Evolutionary conservation across 1,140 invertebrate genomes (phyloP).

Genomic region (Drosophila equinoxialis): DNA sequence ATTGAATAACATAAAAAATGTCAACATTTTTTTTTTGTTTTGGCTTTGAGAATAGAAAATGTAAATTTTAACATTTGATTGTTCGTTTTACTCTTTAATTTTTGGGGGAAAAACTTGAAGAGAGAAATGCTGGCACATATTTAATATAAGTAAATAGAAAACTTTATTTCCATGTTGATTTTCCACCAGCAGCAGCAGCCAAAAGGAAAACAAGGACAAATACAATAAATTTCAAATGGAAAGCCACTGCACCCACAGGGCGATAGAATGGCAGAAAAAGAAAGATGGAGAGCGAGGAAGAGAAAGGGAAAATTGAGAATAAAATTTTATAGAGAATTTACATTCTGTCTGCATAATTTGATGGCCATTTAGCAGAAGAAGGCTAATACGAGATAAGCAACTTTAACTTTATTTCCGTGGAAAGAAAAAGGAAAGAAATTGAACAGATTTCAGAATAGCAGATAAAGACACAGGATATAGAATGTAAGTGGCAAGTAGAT

Average conservation of each 20-base stretch:
- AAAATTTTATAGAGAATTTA: slow-evolving; percentile 66
- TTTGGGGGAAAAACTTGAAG: background rate
- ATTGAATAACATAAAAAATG: slow-evolving; percentile 61
- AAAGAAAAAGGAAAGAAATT: background rate
- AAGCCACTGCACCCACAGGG: background rate
- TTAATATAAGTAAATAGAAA: slow-evolving; percentile 65
- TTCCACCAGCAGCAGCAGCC: slow-evolving; percentile 51
- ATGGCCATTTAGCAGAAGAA: slow-evolving; percentile 54
- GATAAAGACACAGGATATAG: background rate
- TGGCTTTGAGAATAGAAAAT: background rate
- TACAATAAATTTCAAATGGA: slow-evolving; percentile 10
- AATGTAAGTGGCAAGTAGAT: background rate
- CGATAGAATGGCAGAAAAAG: background rate
- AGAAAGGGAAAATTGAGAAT: slow-evolving; percentile 24
- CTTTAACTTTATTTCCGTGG: background rate
- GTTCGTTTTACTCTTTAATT: slow-evolving; percentile 34
- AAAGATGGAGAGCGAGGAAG: background rate
- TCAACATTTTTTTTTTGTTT: background rate
- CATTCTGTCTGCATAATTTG: slow-evolving; percentile 68
- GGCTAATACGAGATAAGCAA: slow-evolving; percentile 39
- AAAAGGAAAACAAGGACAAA: slow-evolving; percentile 5
- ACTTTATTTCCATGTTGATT: slow-evolving; percentile 71
- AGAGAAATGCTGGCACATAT: background rate
- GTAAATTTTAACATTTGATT: background rate
- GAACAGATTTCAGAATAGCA: background rate